Conservation (phyloP, 2,113 vertebrate genomes). For the Psammodynastes pulverulentus region DNA sequence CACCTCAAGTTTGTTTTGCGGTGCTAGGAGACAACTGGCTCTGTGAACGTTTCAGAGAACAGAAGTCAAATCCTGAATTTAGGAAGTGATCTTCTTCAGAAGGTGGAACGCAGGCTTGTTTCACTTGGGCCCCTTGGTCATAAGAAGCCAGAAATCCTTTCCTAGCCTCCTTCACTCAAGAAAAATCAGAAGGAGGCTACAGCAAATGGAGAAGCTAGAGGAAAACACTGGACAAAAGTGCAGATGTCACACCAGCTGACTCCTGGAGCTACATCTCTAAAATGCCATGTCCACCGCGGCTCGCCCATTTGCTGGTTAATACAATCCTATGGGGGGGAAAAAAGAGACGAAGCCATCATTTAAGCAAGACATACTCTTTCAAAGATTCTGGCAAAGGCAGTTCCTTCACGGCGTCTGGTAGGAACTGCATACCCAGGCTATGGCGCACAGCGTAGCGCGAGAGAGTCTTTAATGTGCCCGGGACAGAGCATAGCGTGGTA, state of each 20-base stretch:
- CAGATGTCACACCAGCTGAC: neutral
- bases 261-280: neutral
- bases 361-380: constrained; percentile 88
- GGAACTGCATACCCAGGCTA: constrained; percentile 83
- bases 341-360: constrained; percentile 50
- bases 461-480: constrained; percentile 80
- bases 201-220: neutral
- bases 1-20: neutral
- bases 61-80: accelerated
- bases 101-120: accelerated
- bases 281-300: accelerated
- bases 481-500: constrained; percentile 78
- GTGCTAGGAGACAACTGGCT: neutral
- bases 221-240: neutral
- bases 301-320: neutral
- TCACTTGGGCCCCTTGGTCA: neutral
- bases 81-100: accelerated
- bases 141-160: neutral
- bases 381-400: constrained; percentile 87
- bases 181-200: neutral
- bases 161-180: neutral
- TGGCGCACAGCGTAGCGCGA: constrained; percentile 82
- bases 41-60: neutral
- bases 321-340: neutral
- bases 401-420: constrained; percentile 85